These are phyloP conservation scores for Drosophila algonquin DNA, from an alignment of 2,888 invertebrate species.

Conservation along the genomic window DNA sequence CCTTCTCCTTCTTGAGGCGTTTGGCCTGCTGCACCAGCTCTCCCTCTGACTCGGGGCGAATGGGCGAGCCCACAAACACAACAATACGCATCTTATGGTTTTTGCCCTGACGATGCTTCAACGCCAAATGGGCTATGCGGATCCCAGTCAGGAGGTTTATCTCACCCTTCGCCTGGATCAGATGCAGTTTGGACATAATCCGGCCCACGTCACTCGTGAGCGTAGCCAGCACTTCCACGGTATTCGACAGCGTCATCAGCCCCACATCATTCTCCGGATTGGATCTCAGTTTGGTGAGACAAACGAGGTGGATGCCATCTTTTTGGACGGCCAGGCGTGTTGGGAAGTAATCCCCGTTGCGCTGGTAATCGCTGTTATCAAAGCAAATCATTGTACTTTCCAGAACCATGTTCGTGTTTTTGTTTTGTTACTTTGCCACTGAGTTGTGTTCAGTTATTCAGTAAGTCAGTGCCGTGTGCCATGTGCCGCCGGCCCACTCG, in stretches of 20 bases:
- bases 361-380: slow-evolving; percentile 99
- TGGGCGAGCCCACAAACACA: slow-evolving; percentile 98
- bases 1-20: slow-evolving; percentile 99
- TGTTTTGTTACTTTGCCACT: slow-evolving; percentile 83
- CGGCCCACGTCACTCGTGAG: slow-evolving; percentile 98
- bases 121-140: slow-evolving; percentile 96
- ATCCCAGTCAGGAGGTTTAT: slow-evolving; percentile 96
- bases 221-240: slow-evolving; percentile 97
- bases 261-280: slow-evolving; percentile 99
- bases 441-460: slow-evolving; percentile 60
- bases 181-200: slow-evolving; percentile 96
- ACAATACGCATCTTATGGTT: slow-evolving; percentile 99
- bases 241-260: slow-evolving; percentile 94
- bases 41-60: slow-evolving; percentile 92
- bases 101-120: slow-evolving; percentile 99
- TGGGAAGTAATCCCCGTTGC: slow-evolving; percentile 99
- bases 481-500: no score
- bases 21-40: slow-evolving; percentile 98
- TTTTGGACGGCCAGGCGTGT: slow-evolving; percentile 99
- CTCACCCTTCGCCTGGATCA: slow-evolving; percentile 95
- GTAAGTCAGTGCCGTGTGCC: no score
- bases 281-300: slow-evolving; percentile 97
- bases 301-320: slow-evolving; percentile 99
- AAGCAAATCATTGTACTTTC: slow-evolving; percentile 99
- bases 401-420: slow-evolving; percentile 92